phyloP scores from a whole-genome alignment of 2,888 invertebrate genomes.

The Muscina levida region DNA sequence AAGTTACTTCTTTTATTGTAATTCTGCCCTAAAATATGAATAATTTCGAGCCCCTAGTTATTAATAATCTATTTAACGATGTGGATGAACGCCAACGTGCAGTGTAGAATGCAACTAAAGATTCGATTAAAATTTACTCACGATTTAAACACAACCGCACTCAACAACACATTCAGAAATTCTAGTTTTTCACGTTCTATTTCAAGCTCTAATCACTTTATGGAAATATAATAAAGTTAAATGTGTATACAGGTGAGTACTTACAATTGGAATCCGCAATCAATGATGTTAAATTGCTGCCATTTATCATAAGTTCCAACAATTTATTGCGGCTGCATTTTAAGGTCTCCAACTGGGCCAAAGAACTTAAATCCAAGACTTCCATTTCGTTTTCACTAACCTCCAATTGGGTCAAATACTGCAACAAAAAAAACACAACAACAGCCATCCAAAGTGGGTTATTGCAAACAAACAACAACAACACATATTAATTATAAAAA shows the following conservation, averaged over 20 bases:
- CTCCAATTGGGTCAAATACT: slow-evolving; percentile 91
- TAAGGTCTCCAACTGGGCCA: slow-evolving; percentile 88
- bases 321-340: slow-evolving; percentile 89
- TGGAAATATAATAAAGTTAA: background rate
- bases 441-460: slow-evolving; percentile 46
- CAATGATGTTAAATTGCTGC: slow-evolving; percentile 86
- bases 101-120: too few species aligned
- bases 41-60: too few species aligned
- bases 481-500: slow-evolving; percentile 32
- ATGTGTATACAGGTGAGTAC: slow-evolving; percentile 39
- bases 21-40: too few species aligned
- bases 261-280: slow-evolving; percentile 87
- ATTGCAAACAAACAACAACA: slow-evolving; percentile 46
- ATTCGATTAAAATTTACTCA: too few species aligned
- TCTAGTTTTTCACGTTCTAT: slow-evolving; percentile 40
- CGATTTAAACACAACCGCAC: too few species aligned
- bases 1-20: too few species aligned
- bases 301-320: slow-evolving; percentile 89
- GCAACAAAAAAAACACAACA: slow-evolving; percentile 67
- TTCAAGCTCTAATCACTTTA: slow-evolving; percentile 39
- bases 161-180: too few species aligned
- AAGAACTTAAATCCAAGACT: slow-evolving; percentile 88
- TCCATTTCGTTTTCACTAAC: slow-evolving; percentile 92
- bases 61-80: too few species aligned
- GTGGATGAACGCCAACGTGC: too few species aligned